Base-by-base conservation (phyloP, 2,113 vertebrate genomes). In the Alaudala cheleensis region DNA sequence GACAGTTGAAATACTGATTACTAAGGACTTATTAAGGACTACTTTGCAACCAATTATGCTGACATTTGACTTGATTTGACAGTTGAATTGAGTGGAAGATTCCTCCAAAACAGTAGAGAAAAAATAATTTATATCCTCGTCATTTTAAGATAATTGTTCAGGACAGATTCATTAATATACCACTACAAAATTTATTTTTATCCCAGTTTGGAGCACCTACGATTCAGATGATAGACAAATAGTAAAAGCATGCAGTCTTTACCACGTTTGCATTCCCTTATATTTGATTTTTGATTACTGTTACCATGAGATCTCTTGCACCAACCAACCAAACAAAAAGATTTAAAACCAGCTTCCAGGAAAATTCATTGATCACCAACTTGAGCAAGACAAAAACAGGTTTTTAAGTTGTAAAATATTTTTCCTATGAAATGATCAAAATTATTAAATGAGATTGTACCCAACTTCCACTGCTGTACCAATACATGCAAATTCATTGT, bases 61-160 rank as follows among this genome's bases (percentile, higher is more conserved):
- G 96, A 97, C 97, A 98, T 96, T 96, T 98, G 97, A 96, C 96
- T 97, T 97, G 95, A 97, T 97, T 97, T 97, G 97, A 96, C 97
- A 97, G 96, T 86, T 96, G 96, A 96, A 96, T 96, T 96, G 95
- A 95, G 93, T 92, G 49, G 90, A 96, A 96, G 88, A 95, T 96
- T 95, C 84, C 69, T 96, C 86, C 88, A 95, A 97, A 97, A 96
- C 88, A 96, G 96, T 90, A 88, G 61, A 94, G 86, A 96, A 93
- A 94, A 94, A 95, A 90, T 96, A 88, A 95, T 97, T 97, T 96
- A 80, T 88, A 90, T 86, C 88, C 54, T 95, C 81, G 94, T 94
- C 71, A 77, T 96, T 96, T 94, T 90, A 88, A 94, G 71, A 91
- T 97, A 96, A 97, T 95, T 95, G 82, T 94, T 94, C 21, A 2